Evolutionary conservation across 2,113 vertebrate species (phyloP).

Genomic region (Tachysurus fulvidraco): DNA sequence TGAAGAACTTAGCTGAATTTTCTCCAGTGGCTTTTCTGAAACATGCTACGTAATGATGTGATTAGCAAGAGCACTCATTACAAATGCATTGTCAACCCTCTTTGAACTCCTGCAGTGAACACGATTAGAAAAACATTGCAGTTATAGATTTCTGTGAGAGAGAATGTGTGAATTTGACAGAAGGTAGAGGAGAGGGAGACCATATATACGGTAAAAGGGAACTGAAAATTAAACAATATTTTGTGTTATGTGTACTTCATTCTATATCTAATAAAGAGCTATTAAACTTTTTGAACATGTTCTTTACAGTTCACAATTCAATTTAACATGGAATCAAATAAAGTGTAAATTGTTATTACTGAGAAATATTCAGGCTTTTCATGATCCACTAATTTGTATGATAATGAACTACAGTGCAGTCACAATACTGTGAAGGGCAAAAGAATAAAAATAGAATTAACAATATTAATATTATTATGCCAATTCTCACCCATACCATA

Average conservation of each 20-base stretch:
- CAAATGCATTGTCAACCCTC: constrained; percentile 66
- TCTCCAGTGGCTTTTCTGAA: constrained; percentile 65
- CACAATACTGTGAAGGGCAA: not conserved
- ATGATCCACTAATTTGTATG: constrained; percentile 38
- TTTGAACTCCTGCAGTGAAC: constrained; percentile 71
- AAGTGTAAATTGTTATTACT: constrained; percentile 26
- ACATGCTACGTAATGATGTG: constrained; percentile 63
- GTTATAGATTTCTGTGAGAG: constrained; percentile 37
- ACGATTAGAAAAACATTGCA: constrained; percentile 59
- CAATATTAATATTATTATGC: not conserved
- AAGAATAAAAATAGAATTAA: not conserved
- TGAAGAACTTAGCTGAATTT: constrained; percentile 70
- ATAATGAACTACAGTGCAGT: constrained; percentile 40
- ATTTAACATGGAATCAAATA: constrained; percentile 20
- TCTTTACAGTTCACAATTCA: not conserved
- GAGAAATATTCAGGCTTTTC: constrained; percentile 21
- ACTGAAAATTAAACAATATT: not conserved
- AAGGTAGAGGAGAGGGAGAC: constrained; percentile 11
- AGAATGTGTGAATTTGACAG: constrained; percentile 36
- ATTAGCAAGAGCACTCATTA: constrained; percentile 71
- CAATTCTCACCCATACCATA: not conserved
- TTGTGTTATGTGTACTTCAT: not conserved
- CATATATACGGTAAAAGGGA: not conserved
- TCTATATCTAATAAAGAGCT: not conserved
- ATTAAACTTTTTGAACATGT: not conserved